Base-by-base conservation (phyloP, 2,888 invertebrate genomes). In the Hypsopygia costalis region DNA sequence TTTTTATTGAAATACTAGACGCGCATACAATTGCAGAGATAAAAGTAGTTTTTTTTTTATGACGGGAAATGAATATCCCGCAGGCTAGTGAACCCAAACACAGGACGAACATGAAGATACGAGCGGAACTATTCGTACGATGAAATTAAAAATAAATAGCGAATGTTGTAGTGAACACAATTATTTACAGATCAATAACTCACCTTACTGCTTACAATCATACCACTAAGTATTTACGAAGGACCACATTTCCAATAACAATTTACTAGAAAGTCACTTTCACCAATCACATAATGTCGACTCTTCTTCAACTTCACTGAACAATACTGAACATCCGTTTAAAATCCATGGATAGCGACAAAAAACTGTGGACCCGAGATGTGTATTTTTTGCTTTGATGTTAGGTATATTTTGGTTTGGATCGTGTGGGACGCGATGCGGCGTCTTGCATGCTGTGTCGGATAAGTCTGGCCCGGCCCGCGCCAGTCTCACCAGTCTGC, bases 121-220 rank as follows among this genome's bases (percentile, higher is more conserved):
- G n/a, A n/a, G n/a, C n/a, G n/a, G n/a, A n/a, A n/a, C n/a, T n/a
- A n/a, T n/a, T n/a, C n/a, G n/a, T n/a, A n/a, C n/a, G n/a, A n/a
- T n/a, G n/a, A n/a, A n/a, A n/a, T n/a, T n/a, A n/a, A n/a, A n/a
- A n/a, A n/a, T n/a, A n/a, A n/a, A n/a, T n/a, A n/a, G n/a, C n/a
- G n/a, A n/a, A n/a, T n/a, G n/a, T 16, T 16, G 16, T 16, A 16
- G 2, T 16, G 16, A 16, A 16, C 4, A 16, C 4, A 3, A 4
- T 16, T 16, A n/a, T 16, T 16, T 16, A 16, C 2, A 16, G 16
- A 16, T 2, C 16, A 16, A 16, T 20, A 22, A 49, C 51, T 63
- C 69, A 86, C 86, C 85, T 81, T 73, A 65, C 61, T 67, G 64
- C 79, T 78, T 68, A 69, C 66, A 68, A 69, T 75, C 85, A 85